Evolutionary conservation across 2,797 vertebrate species (phyloP).

Genomic region (Picus viridis): DNA sequence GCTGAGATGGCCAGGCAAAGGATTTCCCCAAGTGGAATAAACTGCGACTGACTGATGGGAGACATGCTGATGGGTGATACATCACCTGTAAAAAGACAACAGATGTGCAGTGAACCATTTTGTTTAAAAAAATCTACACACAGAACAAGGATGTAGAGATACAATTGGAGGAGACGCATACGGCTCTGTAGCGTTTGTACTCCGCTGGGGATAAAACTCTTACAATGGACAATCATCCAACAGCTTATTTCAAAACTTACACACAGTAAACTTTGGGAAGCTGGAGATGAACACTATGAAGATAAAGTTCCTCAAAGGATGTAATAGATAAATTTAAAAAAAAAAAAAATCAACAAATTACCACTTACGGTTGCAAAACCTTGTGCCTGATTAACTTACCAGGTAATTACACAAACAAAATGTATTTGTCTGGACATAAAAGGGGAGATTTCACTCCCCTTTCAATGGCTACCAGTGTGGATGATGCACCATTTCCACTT

Average conservation of each 20-base stretch:
- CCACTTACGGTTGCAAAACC: neutral
- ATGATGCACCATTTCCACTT: neutral
- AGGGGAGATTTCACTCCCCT: neutral
- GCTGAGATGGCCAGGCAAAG: constrained; percentile 98
- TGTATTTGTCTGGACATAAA: neutral
- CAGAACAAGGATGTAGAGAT: constrained; percentile 12
- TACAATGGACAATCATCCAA: neutral
- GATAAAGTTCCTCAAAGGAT: neutral
- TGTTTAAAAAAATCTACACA: neutral
- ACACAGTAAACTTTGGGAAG: neutral
- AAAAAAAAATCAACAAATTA: neutral
- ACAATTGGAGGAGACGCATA: neutral
- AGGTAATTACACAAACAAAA: neutral
- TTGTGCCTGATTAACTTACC: neutral
- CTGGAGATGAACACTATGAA: neutral
- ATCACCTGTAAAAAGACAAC: constrained; percentile 89
- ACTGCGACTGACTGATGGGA: constrained; percentile 99
- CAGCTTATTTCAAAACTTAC: neutral
- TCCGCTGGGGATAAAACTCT: neutral
- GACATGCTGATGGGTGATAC: constrained; percentile 99
- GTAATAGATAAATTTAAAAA: neutral
- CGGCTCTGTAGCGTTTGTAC: neutral
- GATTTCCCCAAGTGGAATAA: constrained; percentile 98
- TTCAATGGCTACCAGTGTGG: neutral
- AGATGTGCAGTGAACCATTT: constrained; percentile 45